Evolutionary conservation across 1,140 invertebrate species (phyloP), one percentile per base, ranked within the genome.

Genomic region (Drosophila yakuba): DNA sequence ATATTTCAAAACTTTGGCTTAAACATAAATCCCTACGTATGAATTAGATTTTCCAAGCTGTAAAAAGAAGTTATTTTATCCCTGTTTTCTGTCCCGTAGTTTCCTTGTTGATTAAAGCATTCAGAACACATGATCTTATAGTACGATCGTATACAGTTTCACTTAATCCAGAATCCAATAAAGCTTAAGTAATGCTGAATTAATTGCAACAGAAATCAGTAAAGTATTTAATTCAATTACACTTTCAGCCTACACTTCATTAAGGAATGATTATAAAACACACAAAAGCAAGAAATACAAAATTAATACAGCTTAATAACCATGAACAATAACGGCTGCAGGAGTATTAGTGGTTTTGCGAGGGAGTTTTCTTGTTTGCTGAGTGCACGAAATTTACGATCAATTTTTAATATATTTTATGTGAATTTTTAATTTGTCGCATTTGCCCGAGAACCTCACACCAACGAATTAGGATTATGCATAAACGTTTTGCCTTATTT

Each of bases 401-500:
- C 66, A 75, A 88, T 86, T 68, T 72, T 76, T 86, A 76, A 88
- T 76, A 74, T 45, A 78, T 62, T 86, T 86, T 88, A 86, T 82
- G 78, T 48, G 62, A 66, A 50, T 82, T 66, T 66, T 61, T 76
- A 72, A 79, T 68, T 61, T 73, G 66, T 81, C 59, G 50, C 68
- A 63, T 44, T 71, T 54, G 39, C 28, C 28, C 17, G 47, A 62
- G 35, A 71, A 47, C 43, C 64, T 55, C 74, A 60, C 62, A 61
- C 69, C 48, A 58, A 28, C 56, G 66, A 74, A 68, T 74, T 60
- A 55, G 43, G 35, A 51, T 64, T 61, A 64, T 83, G 74, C 74
- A 83, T 67, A 72, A 58, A 41, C 52, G 64, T 28, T 66, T 61
- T 61, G 35, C 25, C 48, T 77, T 77, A 76, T 48, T 77, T 77